phyloP scores from a whole-genome alignment of 2,113 vertebrate genomes.

The Engraulis encrasicolus region DNA sequence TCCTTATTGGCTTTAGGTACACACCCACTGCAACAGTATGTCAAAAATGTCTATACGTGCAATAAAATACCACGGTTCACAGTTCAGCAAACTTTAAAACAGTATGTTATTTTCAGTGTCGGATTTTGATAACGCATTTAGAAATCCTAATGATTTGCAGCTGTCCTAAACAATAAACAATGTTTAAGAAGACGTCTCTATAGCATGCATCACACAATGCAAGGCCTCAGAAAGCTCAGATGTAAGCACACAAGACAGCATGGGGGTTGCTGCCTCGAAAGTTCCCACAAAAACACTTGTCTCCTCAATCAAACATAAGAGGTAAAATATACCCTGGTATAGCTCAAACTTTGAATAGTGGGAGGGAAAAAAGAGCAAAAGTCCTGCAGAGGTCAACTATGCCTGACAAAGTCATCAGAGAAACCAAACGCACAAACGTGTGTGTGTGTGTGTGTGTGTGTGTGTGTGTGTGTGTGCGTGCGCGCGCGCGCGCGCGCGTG shows the following conservation, averaged over 20 bases:
- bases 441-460: too few species aligned
- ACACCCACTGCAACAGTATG: too few species aligned
- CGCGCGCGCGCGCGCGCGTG: too few species aligned
- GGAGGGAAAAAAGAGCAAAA: background rate
- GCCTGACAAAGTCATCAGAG: background rate
- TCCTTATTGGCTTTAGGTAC: too few species aligned
- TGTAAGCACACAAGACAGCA: background rate
- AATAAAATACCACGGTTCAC: background rate
- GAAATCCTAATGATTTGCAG: background rate
- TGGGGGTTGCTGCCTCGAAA: background rate
- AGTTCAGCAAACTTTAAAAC: background rate
- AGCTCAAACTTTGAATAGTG: background rate
- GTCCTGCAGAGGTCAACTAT: background rate
- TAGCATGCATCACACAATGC: background rate
- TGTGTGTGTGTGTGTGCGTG: too few species aligned
- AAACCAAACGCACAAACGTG: background rate
- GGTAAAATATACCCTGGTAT: background rate
- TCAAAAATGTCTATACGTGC: too few species aligned
- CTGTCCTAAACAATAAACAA: background rate
- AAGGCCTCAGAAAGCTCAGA: background rate
- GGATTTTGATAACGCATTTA: background rate
- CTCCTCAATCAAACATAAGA: conserved; percentile 6
- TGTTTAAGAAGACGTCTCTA: background rate
- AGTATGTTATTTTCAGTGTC: background rate
- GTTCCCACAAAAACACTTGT: background rate